Base-by-base conservation (phyloP, 2,797 vertebrate species). In the Gymnothorax javanicus region DNA sequence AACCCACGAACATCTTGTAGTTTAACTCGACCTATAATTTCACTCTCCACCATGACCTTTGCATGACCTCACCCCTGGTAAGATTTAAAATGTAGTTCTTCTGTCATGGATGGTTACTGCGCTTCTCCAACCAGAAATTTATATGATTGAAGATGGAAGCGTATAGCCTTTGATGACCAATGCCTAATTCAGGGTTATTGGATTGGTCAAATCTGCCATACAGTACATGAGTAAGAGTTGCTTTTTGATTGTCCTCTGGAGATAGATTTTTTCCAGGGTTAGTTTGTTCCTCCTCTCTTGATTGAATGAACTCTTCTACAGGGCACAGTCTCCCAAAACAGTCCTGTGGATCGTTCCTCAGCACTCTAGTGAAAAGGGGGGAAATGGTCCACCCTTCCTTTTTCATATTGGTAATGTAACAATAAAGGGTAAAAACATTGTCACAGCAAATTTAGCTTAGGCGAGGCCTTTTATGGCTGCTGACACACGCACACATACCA, bases 241-340 rank as follows among this genome's bases (percentile, higher is more conserved):
- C 62, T 67, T 1, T 13, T 33, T 0, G 90, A 92, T 86, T 85
- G 7, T 64, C 71, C 50, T 81, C 58, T 86, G 88, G 82, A 90
- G 91, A 89, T 60, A 57, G 87, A 92, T 73, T 62, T 73, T 27
- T 77, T 43, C n/a, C 7, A 13, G 71, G 33, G 11, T 13, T 33
- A 50, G 13, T 15, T 27, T 71, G 7, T 25, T 27, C 0, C 13
- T 75, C 27, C 9, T 50, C 11, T 17, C 13, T 13, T 75, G 71
- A 50, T 5, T 33, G 43, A 27, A 75, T 50, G 43, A 75, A 0
- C 7, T 50, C 71, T 33, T 15, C 71, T 1, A 6, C 12, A 75
- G 27, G n/a, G 7, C 25, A 73, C 2, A 33, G 27, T 75, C 71
- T 8, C 71, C 33, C 13, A 15, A 27, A 15, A 50, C 71, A 43